phyloP scores from a whole-genome alignment of 1,140 invertebrate genomes.

The Alviniconcha marisindica region DNA sequence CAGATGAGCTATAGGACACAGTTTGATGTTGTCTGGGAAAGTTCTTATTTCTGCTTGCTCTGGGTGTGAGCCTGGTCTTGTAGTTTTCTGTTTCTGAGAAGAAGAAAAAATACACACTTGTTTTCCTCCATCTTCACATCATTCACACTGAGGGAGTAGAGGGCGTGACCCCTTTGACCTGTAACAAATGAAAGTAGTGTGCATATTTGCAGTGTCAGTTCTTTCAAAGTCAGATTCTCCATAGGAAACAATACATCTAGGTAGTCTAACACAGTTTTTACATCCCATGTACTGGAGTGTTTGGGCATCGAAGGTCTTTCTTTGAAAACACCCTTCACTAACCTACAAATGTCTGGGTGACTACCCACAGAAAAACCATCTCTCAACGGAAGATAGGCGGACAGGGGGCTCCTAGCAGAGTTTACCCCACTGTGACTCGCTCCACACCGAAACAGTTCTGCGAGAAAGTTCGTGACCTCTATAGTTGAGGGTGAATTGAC shows the following conservation, averaged over 20 bases:
- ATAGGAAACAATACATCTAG: constrained; percentile 15
- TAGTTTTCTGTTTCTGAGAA: no score
- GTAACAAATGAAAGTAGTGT: no score
- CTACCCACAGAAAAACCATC: constrained; percentile 32
- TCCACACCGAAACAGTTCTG: constrained; percentile 20
- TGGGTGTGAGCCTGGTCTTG: no score
- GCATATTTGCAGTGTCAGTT: no score
- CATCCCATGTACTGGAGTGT: constrained; percentile 47
- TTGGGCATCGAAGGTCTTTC: constrained; percentile 24
- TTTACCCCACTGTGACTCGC: constrained; percentile 43
- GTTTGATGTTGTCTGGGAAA: no score
- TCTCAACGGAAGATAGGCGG: constrained; percentile 13
- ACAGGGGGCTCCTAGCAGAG: constrained; percentile 42
- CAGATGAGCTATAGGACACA: no score
- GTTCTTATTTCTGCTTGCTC: no score
- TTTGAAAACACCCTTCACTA: constrained; percentile 45
- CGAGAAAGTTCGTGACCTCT: constrained; percentile 35
- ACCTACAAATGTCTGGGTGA: constrained; percentile 34
- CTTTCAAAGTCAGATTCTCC: constrained; percentile 30
- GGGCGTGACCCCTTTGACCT: no score
- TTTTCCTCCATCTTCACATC: no score
- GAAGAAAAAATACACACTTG: no score
- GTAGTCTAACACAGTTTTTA: constrained; percentile 34
- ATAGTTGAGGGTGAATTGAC: constrained; percentile 31
- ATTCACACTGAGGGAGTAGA: no score